These are phyloP conservation scores for Syrista parreyssii DNA, from an alignment of 2,888 invertebrate species.

Conservation along the genomic window DNA sequence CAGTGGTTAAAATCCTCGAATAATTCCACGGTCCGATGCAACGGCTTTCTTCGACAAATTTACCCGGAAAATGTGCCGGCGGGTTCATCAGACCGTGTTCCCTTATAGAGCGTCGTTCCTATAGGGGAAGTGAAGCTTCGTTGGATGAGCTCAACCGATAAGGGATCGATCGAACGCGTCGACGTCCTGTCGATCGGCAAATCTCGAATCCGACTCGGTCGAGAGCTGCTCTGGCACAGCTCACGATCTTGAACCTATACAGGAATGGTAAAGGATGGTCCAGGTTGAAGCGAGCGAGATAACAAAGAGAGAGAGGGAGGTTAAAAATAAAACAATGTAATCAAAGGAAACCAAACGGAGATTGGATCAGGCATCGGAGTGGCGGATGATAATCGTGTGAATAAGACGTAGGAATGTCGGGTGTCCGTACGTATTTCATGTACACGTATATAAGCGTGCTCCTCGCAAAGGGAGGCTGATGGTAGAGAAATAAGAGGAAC, in stretches of 20 bases:
- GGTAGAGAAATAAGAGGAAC: constrained; percentile 28
- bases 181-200: background rate
- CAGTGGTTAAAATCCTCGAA: background rate
- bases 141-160: background rate
- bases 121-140: background rate
- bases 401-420: constrained; percentile 50
- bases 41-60: background rate
- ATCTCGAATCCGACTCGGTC: background rate
- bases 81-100: background rate
- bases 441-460: constrained; percentile 8
- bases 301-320: background rate
- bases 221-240: background rate
- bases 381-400: constrained; percentile 48
- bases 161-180: background rate
- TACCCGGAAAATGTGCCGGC: background rate
- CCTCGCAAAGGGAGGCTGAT: constrained; percentile 8
- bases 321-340: background rate
- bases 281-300: background rate
- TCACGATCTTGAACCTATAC: background rate
- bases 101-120: background rate
- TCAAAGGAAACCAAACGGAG: background rate
- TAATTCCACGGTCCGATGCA: background rate
- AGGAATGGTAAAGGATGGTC: background rate
- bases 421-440: constrained; percentile 23
- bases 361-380: constrained; percentile 1